Conservation (phyloP, 2,888 invertebrate species). For the Lymantria dispar region DNA sequence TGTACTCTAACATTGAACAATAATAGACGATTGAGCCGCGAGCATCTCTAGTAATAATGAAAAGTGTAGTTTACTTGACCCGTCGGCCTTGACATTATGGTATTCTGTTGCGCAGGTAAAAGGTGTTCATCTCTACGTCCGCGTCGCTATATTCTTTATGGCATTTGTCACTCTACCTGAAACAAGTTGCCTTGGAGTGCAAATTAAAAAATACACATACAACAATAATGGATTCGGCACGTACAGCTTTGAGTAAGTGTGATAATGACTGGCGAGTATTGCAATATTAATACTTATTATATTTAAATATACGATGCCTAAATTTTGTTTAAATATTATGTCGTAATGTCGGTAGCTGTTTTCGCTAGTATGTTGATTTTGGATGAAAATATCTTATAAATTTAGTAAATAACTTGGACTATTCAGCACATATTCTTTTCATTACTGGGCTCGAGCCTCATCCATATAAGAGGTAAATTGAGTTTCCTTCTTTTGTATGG, state of each 20-base stretch:
- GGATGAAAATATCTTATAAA: too few species aligned
- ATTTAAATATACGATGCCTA: not conserved
- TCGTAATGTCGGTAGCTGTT: too few species aligned
- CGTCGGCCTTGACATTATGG: conserved; percentile 58
- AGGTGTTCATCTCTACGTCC: conserved; percentile 42
- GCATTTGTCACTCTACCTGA: conserved; percentile 37
- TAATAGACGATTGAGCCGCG: conserved; percentile 8
- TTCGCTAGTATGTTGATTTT: too few species aligned
- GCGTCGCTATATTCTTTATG: conserved; percentile 36
- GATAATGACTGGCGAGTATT: conserved; percentile 13
- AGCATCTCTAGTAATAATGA: conserved; percentile 20
- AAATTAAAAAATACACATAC: conserved; percentile 56
- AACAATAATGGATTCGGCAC: conserved; percentile 69
- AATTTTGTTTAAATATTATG: not conserved
- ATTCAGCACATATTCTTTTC: too few species aligned
- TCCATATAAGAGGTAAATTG: too few species aligned
- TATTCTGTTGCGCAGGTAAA: conserved; percentile 57
- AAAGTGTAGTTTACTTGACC: conserved; percentile 30
- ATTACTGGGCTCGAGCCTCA: too few species aligned
- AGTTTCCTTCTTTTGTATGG: too few species aligned
- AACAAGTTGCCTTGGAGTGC: conserved; percentile 42
- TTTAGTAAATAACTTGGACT: too few species aligned
- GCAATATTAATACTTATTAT: conserved; percentile 1
- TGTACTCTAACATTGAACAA: not conserved
- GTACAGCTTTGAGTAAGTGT: conserved; percentile 75